Evolutionary conservation across 2,113 vertebrate species (phyloP).

Genomic region (Crotalus helleri): DNA sequence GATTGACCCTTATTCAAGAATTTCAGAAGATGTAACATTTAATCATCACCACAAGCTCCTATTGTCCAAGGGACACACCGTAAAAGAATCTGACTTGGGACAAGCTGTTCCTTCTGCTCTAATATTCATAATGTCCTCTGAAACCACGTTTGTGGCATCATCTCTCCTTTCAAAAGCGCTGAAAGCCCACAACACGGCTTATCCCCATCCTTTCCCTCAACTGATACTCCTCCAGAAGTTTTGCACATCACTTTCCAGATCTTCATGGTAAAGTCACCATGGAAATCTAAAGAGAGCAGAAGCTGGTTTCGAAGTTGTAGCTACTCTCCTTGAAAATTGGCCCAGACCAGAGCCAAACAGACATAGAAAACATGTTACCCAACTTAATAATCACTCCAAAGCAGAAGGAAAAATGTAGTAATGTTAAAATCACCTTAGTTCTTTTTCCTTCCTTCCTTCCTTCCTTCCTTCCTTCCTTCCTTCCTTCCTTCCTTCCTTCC

Average conservation of each 20-base stretch:
- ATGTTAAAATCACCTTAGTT: not conserved
- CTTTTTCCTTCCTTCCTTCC: not conserved
- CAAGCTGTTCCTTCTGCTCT: not conserved
- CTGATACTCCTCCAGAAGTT: not conserved
- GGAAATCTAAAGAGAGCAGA: slow-evolving; percentile 16
- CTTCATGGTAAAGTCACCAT: accelerated
- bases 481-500: not conserved
- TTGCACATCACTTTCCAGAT: not conserved
- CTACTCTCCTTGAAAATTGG: slow-evolving; percentile 50
- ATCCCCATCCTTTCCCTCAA: not conserved
- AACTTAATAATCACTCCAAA: too few relatives aligned
- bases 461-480: not conserved
- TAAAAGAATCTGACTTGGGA: not conserved
- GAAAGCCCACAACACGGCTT: not conserved
- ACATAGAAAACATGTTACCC: slow-evolving; percentile 42
- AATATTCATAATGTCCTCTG: too few relatives aligned
- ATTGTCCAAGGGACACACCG: not conserved
- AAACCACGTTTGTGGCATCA: not conserved
- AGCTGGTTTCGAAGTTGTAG: not conserved
- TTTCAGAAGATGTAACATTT: not conserved
- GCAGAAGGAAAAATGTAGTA: slow-evolving; percentile 30
- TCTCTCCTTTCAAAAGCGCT: not conserved
- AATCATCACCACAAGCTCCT: not conserved
- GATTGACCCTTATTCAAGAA: not conserved
- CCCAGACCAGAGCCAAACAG: slow-evolving; percentile 42